These are phyloP conservation scores for Baronia brevicornis DNA, from an alignment of 2,888 invertebrate genomes.

Conservation along the genomic window DNA sequence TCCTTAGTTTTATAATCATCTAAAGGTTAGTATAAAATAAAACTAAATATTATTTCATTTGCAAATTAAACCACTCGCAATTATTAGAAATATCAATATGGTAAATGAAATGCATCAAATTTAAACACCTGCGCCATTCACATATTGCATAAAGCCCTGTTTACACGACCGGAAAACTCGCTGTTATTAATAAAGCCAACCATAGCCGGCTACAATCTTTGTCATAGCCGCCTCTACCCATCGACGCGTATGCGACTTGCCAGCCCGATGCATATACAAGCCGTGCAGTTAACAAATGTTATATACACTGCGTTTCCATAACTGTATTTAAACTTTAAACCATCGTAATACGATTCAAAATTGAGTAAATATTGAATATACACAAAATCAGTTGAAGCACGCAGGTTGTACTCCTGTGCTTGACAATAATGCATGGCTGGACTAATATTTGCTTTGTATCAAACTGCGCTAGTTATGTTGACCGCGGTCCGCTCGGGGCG, in stretches of 20 bases:
- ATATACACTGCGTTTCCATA: conserved; percentile 10
- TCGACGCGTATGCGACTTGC: conserved; percentile 60
- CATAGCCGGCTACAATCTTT: conserved; percentile 59
- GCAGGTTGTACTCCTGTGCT: conserved; percentile 49
- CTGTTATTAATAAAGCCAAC: conserved; percentile 63
- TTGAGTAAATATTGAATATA: conserved; percentile 14
- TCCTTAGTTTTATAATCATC: too few relatives aligned
- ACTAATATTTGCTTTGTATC: conserved; percentile 74
- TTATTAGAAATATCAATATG: too few relatives aligned
- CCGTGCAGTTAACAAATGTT: conserved; percentile 15
- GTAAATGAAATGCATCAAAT: too few relatives aligned
- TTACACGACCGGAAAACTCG: conserved; percentile 46
- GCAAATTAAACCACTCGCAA: too few relatives aligned
- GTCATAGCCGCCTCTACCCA: conserved; percentile 57
- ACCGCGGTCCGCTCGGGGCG: conserved; percentile 62
- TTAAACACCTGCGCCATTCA: too few relatives aligned
- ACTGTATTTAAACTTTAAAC: conserved; percentile 16
- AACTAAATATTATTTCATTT: too few relatives aligned
- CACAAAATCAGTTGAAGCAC: conserved; percentile 27
- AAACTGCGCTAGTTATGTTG: conserved; percentile 62
- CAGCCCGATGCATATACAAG: conserved; percentile 57
- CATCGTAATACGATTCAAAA: conserved; percentile 15
- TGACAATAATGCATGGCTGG: conserved; percentile 75
- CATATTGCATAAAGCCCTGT: conserved; percentile 23
- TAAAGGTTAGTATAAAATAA: too few relatives aligned